These are phyloP conservation scores for Furcifer pardalis DNA, from an alignment of 2,797 vertebrate genomes.

Conservation along the genomic window DNA sequence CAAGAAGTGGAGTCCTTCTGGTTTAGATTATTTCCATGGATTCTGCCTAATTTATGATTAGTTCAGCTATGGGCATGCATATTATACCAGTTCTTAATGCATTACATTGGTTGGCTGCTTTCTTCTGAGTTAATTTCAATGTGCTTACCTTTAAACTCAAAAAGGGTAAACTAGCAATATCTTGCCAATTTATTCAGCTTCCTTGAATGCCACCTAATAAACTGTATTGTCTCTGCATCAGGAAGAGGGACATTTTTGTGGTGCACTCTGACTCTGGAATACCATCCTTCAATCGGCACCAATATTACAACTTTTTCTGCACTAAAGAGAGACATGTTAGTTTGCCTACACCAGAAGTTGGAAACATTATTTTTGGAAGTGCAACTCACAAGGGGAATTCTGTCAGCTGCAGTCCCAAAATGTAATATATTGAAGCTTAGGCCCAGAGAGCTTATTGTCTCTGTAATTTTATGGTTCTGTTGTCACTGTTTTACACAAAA, in stretches of 20 bases:
- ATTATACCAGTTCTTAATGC: not conserved
- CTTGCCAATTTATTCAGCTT: not conserved
- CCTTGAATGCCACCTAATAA: not conserved
- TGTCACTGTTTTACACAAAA: too few relatives aligned
- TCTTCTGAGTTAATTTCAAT: not conserved
- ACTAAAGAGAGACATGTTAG: not conserved
- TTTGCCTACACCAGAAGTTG: too few relatives aligned
- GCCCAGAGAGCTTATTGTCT: too few relatives aligned
- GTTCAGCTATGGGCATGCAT: accelerated
- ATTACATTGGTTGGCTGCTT: not conserved
- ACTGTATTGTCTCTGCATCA: not conserved
- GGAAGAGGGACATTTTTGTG: not conserved
- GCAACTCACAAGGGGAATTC: too few relatives aligned
- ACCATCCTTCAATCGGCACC: not conserved
- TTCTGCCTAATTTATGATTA: too few relatives aligned
- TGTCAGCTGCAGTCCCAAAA: too few relatives aligned
- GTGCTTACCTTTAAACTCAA: not conserved
- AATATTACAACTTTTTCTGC: not conserved
- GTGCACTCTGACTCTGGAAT: not conserved
- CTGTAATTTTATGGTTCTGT: too few relatives aligned
- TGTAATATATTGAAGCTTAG: too few relatives aligned
- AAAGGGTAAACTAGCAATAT: not conserved
- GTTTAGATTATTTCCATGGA: too few relatives aligned
- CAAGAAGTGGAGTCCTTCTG: too few relatives aligned
- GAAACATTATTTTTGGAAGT: too few relatives aligned